These are phyloP conservation scores for Heliconius hermathena DNA, from an alignment of 1,140 invertebrate genomes.

Conservation along the genomic window DNA sequence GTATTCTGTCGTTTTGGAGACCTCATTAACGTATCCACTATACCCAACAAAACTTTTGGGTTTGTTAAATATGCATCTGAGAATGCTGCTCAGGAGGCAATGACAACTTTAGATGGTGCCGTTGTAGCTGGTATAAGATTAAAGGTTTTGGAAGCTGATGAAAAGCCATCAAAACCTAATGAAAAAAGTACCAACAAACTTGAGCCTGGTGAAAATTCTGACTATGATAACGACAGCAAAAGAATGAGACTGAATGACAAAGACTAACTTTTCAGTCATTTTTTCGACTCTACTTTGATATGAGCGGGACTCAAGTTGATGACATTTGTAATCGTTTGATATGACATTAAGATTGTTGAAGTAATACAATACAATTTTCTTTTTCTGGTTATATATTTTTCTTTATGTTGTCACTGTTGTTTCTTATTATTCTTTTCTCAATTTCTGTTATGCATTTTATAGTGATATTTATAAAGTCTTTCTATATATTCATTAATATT, in stretches of 20 bases:
- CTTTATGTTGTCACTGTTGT: not conserved
- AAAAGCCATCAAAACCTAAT: slow-evolving; percentile 73
- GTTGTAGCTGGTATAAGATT: slow-evolving; percentile 91
- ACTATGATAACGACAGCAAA: slow-evolving; percentile 58
- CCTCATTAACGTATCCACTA: slow-evolving; percentile 94
- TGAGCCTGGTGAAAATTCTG: slow-evolving; percentile 42
- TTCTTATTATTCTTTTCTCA: not conserved
- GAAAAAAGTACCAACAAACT: slow-evolving; percentile 43
- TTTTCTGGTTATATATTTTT: not conserved
- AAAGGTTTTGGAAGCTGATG: slow-evolving; percentile 95
- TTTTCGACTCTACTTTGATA: slow-evolving; percentile 35
- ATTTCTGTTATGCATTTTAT: not conserved
- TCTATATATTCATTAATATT: slow-evolving; percentile 1
- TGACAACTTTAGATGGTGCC: slow-evolving; percentile 88
- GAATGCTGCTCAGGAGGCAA: slow-evolving; percentile 90
- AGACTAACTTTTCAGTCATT: slow-evolving; percentile 34
- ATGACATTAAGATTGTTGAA: slow-evolving; percentile 7
- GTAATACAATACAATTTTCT: not conserved
- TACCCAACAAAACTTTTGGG: slow-evolving; percentile 94
- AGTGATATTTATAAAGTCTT: not conserved
- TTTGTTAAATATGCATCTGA: slow-evolving; percentile 94
- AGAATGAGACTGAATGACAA: slow-evolving; percentile 60
- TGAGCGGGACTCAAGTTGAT: slow-evolving; percentile 15
- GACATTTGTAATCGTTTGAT: slow-evolving; percentile 5
- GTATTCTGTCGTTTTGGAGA: slow-evolving; percentile 96